These are phyloP conservation scores for Urechis unicinctus DNA, from an alignment of 2,888 invertebrate species.

Conservation along the genomic window DNA sequence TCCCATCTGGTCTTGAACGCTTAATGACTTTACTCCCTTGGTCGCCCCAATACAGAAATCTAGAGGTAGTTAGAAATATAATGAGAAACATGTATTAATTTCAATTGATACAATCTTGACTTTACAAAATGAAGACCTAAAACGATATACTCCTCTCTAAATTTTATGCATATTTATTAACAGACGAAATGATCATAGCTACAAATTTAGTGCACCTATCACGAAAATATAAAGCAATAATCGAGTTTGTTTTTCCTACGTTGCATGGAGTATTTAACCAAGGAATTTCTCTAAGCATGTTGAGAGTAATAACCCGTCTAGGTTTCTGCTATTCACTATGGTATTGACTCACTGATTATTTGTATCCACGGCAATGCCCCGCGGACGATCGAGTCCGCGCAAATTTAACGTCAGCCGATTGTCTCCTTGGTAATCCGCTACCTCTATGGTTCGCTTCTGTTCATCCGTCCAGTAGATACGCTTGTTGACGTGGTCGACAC, in stretches of 20 bases:
- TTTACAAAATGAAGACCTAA: too few relatives aligned
- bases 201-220: too few relatives aligned
- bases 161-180: too few relatives aligned
- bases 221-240: too few relatives aligned
- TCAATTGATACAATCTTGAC: neutral
- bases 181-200: too few relatives aligned
- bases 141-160: too few relatives aligned
- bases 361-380: constrained; percentile 37
- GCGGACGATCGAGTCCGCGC: constrained; percentile 27
- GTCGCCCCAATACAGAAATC: constrained; percentile 37
- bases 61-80: too few relatives aligned
- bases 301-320: neutral
- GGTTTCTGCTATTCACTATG: neutral
- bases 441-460: constrained; percentile 29
- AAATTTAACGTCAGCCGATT: constrained; percentile 26
- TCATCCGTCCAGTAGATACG: constrained; percentile 44
- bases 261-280: too few relatives aligned
- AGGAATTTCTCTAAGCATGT: too few relatives aligned
- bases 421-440: constrained; percentile 36
- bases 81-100: neutral
- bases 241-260: too few relatives aligned
- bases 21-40: constrained; percentile 33
- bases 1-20: constrained; percentile 34
- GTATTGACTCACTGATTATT: constrained; percentile 30
- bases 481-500: constrained; percentile 38